Evolutionary conservation across 2,888 invertebrate genomes (phyloP).

Genomic region (Asteroscopus sphinx): DNA sequence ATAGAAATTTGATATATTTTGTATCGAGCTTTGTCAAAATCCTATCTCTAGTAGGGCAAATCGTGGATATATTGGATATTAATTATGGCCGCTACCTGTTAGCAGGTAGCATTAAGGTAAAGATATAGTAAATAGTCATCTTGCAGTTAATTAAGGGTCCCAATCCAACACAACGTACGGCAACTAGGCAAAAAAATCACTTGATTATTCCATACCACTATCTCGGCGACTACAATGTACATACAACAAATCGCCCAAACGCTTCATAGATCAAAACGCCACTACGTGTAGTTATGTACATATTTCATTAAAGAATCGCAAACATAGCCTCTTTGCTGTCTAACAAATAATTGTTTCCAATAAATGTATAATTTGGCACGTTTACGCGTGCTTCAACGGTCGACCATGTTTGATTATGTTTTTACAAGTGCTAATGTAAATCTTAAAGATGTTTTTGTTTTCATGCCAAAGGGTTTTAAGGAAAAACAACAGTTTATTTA

Average conservation of each 20-base stretch:
- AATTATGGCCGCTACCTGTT: no score
- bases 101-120: no score
- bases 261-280: conserved; percentile 35
- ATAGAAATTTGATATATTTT: no score
- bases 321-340: conserved; percentile 37
- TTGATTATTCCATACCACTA: conserved; percentile 28
- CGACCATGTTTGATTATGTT: conserved; percentile 31
- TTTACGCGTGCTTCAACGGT: conserved; percentile 26
- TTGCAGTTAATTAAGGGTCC: no score
- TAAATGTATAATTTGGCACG: conserved; percentile 47
- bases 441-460: conserved; percentile 10
- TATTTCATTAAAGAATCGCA: conserved; percentile 52
- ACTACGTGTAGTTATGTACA: conserved; percentile 70
- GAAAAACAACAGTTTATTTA: neutral
- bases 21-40: no score
- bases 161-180: no score
- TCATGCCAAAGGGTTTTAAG: neutral
- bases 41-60: no score
- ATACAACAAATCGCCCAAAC: conserved; percentile 28
- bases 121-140: no score
- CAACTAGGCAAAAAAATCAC: neutral
- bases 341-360: conserved; percentile 52
- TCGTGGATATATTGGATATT: no score
- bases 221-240: conserved; percentile 17
- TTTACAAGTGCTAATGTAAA: conserved; percentile 12